phyloP scores from a whole-genome alignment of 2,113 vertebrate genomes.

The Entelurus aequoreus region DNA sequence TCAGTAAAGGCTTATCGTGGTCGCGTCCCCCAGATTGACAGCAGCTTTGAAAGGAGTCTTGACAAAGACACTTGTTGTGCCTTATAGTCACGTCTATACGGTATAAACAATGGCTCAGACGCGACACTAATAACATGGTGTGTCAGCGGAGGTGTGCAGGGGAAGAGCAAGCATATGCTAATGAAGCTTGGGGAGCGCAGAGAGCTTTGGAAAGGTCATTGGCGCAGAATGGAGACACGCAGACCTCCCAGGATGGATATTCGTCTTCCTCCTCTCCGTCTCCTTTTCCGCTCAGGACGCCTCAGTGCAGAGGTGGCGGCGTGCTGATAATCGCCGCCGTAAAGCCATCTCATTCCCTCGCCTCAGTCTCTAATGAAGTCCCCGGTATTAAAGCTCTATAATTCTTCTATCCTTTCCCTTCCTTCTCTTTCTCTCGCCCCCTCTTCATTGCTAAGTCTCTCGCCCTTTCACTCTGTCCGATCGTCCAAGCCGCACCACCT shows the following conservation, averaged over 20 bases:
- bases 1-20: no score
- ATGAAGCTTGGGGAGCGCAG: constrained; percentile 41
- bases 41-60: no score
- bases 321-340: constrained; percentile 60
- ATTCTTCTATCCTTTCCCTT: constrained; percentile 39
- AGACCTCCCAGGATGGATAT: constrained; percentile 53
- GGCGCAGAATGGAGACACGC: constrained; percentile 45
- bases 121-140: background rate
- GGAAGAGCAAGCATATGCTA: constrained; percentile 46
- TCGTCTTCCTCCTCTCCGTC: constrained; percentile 15
- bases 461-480: constrained; percentile 21
- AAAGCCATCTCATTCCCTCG: constrained; percentile 60
- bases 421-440: background rate
- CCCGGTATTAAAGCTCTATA: constrained; percentile 60
- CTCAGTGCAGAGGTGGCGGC: constrained; percentile 41
- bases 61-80: no score
- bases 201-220: constrained; percentile 64
- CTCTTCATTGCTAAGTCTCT: background rate
- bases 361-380: constrained; percentile 67
- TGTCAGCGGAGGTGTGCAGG: background rate
- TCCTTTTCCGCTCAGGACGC: constrained; percentile 15
- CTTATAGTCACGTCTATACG: no score
- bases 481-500: constrained; percentile 17
- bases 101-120: background rate
- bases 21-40: no score